A percentile compares a stretch with the other conserved stretches of the same genome.
Conservation (phyloP, 30 jellyfish, hydroid and myxozoan species). For the Pelagia noctiluca region DNA sequence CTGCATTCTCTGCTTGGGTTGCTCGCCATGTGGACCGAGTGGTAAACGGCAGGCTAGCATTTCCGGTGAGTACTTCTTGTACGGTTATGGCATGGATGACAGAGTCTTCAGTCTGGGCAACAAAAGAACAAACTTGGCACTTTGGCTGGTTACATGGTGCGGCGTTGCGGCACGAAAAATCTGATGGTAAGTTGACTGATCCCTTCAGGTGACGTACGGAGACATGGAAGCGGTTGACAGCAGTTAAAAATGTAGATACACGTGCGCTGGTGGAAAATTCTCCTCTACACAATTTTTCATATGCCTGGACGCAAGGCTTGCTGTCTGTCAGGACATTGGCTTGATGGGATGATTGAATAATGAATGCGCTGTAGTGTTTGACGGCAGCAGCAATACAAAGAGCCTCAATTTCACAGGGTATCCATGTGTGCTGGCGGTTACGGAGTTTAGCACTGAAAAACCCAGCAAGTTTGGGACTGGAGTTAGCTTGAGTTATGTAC, state of each 20-base stretch:
- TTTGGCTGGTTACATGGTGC: too few relatives aligned
- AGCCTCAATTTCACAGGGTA: conserved; percentile 71
- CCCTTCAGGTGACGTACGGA: conserved; percentile 56
- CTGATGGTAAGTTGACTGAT: conserved; percentile 10
- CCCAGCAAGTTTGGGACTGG: conserved; percentile 54
- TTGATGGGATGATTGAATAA: conserved; percentile 60
- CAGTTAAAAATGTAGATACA: conserved; percentile 48
- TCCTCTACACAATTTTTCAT: conserved; percentile 53
- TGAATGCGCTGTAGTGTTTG: conserved; percentile 54
- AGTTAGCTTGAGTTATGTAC: conserved; percentile 30
- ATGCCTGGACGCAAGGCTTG: conserved; percentile 78
- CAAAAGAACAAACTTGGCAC: too few relatives aligned
- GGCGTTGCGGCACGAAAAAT: too few relatives aligned
- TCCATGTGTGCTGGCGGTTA: conserved; percentile 66
- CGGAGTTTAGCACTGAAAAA: conserved; percentile 62
- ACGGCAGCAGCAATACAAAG: conserved; percentile 69
- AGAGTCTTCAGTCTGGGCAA: too few relatives aligned
- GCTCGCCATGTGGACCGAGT: too few relatives aligned
- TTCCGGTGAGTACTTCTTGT: too few relatives aligned
- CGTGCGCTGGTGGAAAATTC: conserved; percentile 59
- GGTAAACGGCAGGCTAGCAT: too few relatives aligned
- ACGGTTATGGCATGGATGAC: too few relatives aligned
- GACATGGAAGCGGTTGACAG: conserved; percentile 50
- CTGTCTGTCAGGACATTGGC: conserved; percentile 65
- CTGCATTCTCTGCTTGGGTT: too few relatives aligned